Evolutionary conservation across 2,113 vertebrate genomes (phyloP).

Genomic region (Mobula birostris): DNA sequence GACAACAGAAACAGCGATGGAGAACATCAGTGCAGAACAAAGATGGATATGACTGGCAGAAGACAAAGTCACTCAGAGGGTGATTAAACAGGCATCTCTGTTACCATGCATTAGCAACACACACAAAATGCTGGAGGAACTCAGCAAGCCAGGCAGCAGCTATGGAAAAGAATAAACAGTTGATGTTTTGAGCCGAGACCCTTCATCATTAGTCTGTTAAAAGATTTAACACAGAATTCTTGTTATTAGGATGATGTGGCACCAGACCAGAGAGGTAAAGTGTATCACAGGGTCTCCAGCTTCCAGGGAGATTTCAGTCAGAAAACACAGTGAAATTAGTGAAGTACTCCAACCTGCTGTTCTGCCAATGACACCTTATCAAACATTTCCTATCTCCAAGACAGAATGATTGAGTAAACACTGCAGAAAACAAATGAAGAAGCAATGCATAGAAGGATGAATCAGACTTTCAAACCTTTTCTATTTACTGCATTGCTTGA

Average conservation of each 20-base stretch:
- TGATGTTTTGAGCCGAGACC: too few relatives aligned
- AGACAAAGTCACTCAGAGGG: too few relatives aligned
- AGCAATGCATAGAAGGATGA: not conserved
- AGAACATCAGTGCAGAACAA: too few relatives aligned
- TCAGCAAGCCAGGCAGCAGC: too few relatives aligned
- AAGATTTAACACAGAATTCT: too few relatives aligned
- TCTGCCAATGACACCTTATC: constrained; percentile 31
- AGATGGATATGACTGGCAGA: too few relatives aligned
- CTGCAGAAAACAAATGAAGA: not conserved
- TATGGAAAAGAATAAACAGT: too few relatives aligned
- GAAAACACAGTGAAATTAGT: constrained; percentile 45
- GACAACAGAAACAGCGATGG: constrained; percentile 57
- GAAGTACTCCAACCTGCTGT: not conserved
- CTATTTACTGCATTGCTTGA: not conserved
- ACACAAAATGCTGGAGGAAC: too few relatives aligned
- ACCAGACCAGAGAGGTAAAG: constrained; percentile 48
- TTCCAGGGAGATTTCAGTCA: constrained; percentile 48
- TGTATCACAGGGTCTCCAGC: constrained; percentile 64
- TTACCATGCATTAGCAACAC: too few relatives aligned
- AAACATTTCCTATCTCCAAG: constrained; percentile 42
- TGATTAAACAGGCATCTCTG: too few relatives aligned
- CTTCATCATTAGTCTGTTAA: too few relatives aligned
- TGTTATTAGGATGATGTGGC: too few relatives aligned
- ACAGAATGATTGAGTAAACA: constrained; percentile 41
- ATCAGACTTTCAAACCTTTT: not conserved